Conservation (phyloP, 2,113 vertebrate species). For the Abramis brama region DNA sequence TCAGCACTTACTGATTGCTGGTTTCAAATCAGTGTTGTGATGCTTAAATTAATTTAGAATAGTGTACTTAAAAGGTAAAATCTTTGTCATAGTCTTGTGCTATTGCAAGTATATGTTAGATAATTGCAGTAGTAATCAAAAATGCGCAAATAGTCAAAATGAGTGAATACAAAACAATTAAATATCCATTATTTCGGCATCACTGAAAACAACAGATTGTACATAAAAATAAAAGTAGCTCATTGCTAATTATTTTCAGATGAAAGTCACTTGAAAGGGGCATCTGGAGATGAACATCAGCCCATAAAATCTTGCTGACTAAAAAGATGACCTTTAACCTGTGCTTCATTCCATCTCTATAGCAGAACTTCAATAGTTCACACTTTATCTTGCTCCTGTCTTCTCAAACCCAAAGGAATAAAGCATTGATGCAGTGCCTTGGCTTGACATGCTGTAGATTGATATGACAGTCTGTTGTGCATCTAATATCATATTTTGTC, state of each 20-base stretch:
- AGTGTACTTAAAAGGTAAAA: neutral
- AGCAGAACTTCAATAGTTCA: neutral
- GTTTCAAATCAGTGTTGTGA: too few relatives aligned
- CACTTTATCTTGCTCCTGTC: constrained; percentile 73
- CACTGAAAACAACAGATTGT: neutral
- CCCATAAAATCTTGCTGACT: constrained; percentile 17
- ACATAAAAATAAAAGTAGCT: neutral
- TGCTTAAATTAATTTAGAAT: neutral
- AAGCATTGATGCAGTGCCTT: constrained; percentile 68
- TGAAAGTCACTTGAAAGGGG: neutral
- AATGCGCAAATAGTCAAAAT: neutral
- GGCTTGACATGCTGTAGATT: constrained; percentile 60
- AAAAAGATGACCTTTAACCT: constrained; percentile 38
- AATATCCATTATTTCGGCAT: neutral
- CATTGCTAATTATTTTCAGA: neutral
- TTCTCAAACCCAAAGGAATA: constrained; percentile 52
- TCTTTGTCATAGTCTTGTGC: neutral
- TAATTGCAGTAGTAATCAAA: neutral
- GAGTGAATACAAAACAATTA: neutral
- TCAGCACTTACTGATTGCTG: neutral
- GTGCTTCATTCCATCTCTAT: constrained; percentile 38
- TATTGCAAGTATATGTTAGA: neutral
- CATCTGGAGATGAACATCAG: neutral
- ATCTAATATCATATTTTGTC: constrained; percentile 3
- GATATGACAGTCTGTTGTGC: constrained; percentile 72